Conservation (phyloP, 2,113 vertebrate species). For the Syngnathus typhle region DNA sequence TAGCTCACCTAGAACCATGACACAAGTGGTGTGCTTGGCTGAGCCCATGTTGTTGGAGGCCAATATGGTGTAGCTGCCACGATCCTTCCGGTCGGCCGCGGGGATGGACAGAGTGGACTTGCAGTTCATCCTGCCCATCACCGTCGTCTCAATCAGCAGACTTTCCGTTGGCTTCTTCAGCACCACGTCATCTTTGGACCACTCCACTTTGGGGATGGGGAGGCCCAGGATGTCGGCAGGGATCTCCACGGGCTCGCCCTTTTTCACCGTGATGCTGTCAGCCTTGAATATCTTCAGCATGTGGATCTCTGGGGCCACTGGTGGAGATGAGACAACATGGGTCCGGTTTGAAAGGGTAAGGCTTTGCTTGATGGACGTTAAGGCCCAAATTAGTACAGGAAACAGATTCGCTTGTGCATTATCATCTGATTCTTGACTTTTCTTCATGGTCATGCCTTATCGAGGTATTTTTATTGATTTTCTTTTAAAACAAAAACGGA, state of each 20-base stretch:
- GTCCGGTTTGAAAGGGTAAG: neutral
- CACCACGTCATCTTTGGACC: constrained; percentile 86
- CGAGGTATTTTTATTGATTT: no score
- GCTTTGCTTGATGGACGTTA: no score
- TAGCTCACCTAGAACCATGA: constrained; percentile 85
- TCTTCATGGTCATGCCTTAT: no score
- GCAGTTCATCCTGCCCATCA: constrained; percentile 80
- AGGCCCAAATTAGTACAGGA: no score
- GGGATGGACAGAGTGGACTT: constrained; percentile 80
- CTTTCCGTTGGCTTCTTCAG: constrained; percentile 75
- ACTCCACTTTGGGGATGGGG: constrained; percentile 92
- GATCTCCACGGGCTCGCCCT: constrained; percentile 84
- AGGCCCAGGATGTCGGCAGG: constrained; percentile 90
- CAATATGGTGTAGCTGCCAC: constrained; percentile 79
- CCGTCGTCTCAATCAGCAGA: constrained; percentile 81
- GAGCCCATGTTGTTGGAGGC: constrained; percentile 88
- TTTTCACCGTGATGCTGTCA: constrained; percentile 84
- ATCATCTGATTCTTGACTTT: no score
- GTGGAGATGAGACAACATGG: neutral
- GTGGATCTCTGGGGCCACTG: constrained; percentile 62
- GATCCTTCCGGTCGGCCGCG: constrained; percentile 74
- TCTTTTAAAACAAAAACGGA: no score
- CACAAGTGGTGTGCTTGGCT: constrained; percentile 74
- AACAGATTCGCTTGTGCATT: no score
- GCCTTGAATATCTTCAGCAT: constrained; percentile 83